Percentiles rank a stretch among this genome's conserved stretches.
Conservation (phyloP, 1,140 invertebrate species). For the Adoxophyes honmai region DNA sequence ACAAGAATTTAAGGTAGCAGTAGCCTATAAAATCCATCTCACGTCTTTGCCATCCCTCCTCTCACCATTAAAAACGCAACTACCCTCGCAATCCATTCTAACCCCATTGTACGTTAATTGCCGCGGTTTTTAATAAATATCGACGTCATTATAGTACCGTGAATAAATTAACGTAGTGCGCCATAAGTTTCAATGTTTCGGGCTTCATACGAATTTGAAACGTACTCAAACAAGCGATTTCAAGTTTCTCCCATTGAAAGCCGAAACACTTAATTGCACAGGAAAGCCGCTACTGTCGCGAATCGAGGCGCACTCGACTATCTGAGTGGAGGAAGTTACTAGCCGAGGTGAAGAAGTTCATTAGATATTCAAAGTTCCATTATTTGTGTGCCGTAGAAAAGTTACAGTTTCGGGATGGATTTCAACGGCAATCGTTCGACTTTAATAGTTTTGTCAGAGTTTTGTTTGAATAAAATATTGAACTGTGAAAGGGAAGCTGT, state of each 20-base stretch:
- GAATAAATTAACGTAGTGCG: too few species aligned
- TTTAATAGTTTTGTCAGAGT: constrained; percentile 36
- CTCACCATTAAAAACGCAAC: too few species aligned
- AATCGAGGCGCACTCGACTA: constrained; percentile 36
- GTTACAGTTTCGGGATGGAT: constrained; percentile 48
- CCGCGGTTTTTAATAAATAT: too few species aligned
- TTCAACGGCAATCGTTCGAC: constrained; percentile 37
- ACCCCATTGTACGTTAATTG: too few species aligned
- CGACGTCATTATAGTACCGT: too few species aligned
- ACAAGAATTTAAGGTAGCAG: too few species aligned
- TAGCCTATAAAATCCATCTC: too few species aligned
- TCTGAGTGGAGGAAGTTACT: constrained; percentile 34
- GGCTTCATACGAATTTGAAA: constrained; percentile 35
- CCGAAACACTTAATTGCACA: constrained; percentile 63
- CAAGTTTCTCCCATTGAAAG: constrained; percentile 58
- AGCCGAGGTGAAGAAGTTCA: constrained; percentile 48
- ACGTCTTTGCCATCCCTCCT: too few species aligned
- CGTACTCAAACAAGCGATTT: constrained; percentile 48
- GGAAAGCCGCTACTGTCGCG: constrained; percentile 31
- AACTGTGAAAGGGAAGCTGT: neutral
- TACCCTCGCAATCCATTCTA: too few species aligned
- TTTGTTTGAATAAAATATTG: constrained; percentile 36
- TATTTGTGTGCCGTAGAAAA: constrained; percentile 47
- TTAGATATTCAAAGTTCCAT: constrained; percentile 54
- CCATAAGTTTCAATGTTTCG: neutral